phyloP scores from a whole-genome alignment of 2,888 invertebrate genomes.

The Euzophera pinguis region DNA sequence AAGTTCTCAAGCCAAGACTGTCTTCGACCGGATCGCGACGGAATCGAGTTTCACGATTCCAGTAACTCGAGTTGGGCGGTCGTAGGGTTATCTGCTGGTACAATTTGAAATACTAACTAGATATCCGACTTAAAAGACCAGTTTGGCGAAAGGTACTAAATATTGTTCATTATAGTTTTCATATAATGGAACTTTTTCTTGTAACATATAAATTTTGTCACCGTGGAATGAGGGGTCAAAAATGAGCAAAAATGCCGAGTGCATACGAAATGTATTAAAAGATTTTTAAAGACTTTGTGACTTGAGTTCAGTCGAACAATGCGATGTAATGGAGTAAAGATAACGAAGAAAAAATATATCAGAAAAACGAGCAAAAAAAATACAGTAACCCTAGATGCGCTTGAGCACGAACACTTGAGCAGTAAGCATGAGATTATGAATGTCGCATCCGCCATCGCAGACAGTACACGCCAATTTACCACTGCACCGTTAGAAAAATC shows the following conservation, averaged over 20 bases:
- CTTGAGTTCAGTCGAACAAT: no score
- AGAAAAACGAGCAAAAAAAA: not conserved
- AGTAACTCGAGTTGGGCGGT: constrained; percentile 44
- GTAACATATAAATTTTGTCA: no score
- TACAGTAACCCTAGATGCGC: not conserved
- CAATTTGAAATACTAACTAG: no score
- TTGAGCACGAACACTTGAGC: not conserved
- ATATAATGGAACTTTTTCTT: no score
- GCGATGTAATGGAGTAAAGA: no score
- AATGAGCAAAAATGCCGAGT: no score
- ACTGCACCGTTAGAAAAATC: constrained; percentile 21
- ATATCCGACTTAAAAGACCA: no score
- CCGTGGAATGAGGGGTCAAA: no score
- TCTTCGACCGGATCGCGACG: constrained; percentile 45
- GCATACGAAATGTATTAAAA: no score
- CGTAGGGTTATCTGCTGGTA: constrained; percentile 8
- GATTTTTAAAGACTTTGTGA: no score
- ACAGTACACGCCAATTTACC: constrained; percentile 18
- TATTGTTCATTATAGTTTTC: no score
- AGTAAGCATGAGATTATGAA: constrained; percentile 46
- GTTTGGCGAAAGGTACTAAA: no score
- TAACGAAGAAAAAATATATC: not conserved
- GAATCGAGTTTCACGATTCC: constrained; percentile 47
- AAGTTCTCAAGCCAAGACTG: constrained; percentile 51
- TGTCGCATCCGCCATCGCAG: constrained; percentile 31